Evolutionary conservation across 2,888 invertebrate genomes (phyloP).

Genomic region (Alcis repandata): DNA sequence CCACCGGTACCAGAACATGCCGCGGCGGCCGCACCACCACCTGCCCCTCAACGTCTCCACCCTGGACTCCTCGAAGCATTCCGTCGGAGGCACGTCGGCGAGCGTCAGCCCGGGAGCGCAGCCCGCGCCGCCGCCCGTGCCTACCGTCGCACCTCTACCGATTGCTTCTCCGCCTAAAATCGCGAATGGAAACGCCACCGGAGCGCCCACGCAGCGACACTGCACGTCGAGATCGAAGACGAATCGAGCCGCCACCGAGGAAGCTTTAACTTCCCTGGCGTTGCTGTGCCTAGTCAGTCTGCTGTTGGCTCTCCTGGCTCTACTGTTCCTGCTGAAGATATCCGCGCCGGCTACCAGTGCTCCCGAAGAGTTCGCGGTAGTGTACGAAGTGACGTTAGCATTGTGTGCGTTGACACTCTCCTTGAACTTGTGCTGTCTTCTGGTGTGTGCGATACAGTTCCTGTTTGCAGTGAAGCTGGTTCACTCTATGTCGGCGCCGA

Average conservation of each 20-base stretch:
- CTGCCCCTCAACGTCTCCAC: constrained; percentile 90
- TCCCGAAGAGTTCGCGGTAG: constrained; percentile 93
- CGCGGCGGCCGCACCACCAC: constrained; percentile 87
- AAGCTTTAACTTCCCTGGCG: constrained; percentile 94
- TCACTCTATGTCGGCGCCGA: constrained; percentile 93
- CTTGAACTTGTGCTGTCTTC: constrained; percentile 95
- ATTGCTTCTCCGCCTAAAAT: constrained; percentile 79
- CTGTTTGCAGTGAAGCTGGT: constrained; percentile 97
- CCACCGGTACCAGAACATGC: constrained; percentile 85
- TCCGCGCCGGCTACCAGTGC: constrained; percentile 89
- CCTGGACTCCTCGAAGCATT: constrained; percentile 89
- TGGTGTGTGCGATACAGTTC: constrained; percentile 97
- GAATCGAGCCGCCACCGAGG: constrained; percentile 83
- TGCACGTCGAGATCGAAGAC: constrained; percentile 69
- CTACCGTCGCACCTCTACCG: constrained; percentile 68
- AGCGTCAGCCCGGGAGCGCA: constrained; percentile 87
- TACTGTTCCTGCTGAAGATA: constrained; percentile 94
- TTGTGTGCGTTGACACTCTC: constrained; percentile 95
- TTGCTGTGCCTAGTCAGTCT: constrained; percentile 94
- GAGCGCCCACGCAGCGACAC: constrained; percentile 72
- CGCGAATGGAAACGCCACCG: constrained; percentile 86
- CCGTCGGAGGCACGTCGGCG: constrained; percentile 86
- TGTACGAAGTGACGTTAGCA: constrained; percentile 96
- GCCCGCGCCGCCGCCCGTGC: constrained; percentile 58
- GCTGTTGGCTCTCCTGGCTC: constrained; percentile 92